A percentile compares a stretch with the other conserved stretches of the same genome.
Conservation (phyloP, 2,797 vertebrate species). For the Brachyrhaphis roseni region DNA sequence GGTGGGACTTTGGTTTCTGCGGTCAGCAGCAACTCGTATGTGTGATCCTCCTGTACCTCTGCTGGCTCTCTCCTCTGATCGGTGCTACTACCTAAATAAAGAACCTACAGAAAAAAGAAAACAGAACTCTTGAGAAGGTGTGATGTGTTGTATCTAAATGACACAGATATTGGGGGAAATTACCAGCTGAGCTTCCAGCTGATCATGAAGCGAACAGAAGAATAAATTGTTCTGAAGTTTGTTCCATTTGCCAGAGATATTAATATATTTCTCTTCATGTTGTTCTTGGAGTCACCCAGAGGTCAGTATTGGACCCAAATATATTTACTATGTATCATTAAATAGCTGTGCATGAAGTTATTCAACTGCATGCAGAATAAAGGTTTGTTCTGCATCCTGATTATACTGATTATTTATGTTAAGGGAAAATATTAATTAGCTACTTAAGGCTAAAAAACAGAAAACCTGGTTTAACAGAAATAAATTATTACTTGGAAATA, state of each 20-base stretch:
- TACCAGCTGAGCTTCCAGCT: neutral
- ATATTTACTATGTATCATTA: neutral
- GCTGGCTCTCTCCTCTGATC: constrained; percentile 76
- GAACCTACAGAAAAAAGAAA: constrained; percentile 67
- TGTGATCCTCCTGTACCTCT: constrained; percentile 91
- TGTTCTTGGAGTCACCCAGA: neutral
- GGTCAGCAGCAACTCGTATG: constrained; percentile 90
- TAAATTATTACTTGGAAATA: neutral
- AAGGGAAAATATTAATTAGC: neutral
- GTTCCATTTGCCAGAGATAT: neutral
- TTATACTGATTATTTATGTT: neutral
- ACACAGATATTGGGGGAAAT: neutral
- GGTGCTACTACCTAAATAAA: constrained; percentile 80
- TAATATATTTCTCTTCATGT: neutral
- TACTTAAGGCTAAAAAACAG: neutral
- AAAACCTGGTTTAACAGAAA: neutral
- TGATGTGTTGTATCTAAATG: neutral
- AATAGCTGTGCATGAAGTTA: neutral
- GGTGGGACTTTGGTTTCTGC: constrained; percentile 90
- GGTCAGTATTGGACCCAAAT: neutral
- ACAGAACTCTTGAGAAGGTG: neutral
- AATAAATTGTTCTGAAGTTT: neutral
- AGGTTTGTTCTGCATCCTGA: neutral
- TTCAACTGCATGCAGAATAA: neutral
- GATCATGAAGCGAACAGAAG: neutral